These are phyloP conservation scores for Ornithoptera priamus DNA, from an alignment of 2,888 invertebrate genomes.

Conservation along the genomic window DNA sequence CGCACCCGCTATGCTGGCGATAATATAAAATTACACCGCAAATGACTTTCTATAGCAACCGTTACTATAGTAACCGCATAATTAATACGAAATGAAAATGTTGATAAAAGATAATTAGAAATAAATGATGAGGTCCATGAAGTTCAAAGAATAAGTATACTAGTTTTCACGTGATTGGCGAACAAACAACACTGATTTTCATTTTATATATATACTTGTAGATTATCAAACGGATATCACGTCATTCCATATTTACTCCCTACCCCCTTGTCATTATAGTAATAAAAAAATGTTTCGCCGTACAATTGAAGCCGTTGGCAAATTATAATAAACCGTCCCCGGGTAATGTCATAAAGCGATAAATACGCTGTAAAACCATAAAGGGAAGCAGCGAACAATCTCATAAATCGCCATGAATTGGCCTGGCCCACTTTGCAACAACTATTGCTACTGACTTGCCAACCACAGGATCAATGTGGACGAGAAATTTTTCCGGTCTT, in stretches of 20 bases:
- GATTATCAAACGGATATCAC: not conserved
- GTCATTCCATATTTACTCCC: constrained; percentile 30
- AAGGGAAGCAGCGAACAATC: constrained; percentile 64
- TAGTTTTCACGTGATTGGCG: too few relatives aligned
- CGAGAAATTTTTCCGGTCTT: constrained; percentile 28
- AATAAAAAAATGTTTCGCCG: constrained; percentile 19
- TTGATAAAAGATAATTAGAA: too few relatives aligned
- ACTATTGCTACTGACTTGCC: constrained; percentile 51
- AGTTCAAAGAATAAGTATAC: too few relatives aligned
- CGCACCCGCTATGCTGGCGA: too few relatives aligned
- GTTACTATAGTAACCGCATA: too few relatives aligned
- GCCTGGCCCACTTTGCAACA: constrained; percentile 56
- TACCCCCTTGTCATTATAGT: constrained; percentile 9
- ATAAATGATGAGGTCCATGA: too few relatives aligned
- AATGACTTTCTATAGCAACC: too few relatives aligned
- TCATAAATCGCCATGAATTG: constrained; percentile 70
- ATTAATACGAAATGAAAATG: too few relatives aligned
- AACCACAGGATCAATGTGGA: constrained; percentile 36
- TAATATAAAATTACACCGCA: too few relatives aligned
- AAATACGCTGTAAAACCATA: constrained; percentile 78
- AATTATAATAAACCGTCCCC: constrained; percentile 64
- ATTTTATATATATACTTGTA: too few relatives aligned
- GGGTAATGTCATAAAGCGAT: constrained; percentile 69
- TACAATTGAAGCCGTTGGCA: constrained; percentile 32
- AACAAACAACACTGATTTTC: too few relatives aligned